Evolutionary conservation across 2,113 vertebrate species (phyloP).

Genomic region (Myrmecobius fasciatus): DNA sequence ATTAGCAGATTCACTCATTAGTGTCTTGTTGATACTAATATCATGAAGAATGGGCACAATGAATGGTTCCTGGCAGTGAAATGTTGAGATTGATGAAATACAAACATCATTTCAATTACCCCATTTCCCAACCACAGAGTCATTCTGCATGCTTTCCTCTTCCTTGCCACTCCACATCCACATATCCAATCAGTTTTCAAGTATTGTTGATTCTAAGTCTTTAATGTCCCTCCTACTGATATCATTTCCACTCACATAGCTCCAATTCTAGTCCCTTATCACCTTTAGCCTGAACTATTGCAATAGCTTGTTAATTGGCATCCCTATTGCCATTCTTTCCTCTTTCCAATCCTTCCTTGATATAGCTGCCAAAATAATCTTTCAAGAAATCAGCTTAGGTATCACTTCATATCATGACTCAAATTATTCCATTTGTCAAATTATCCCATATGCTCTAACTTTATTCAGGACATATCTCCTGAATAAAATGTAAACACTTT

Average conservation of each 20-base stretch:
- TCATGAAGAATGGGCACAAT: not conserved
- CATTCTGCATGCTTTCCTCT: not conserved
- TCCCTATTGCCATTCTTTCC: not conserved
- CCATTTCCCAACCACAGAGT: not conserved
- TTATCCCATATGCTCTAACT: not conserved
- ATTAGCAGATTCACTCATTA: not conserved
- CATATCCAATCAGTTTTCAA: not conserved
- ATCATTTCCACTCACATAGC: not conserved
- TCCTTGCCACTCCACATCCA: not conserved
- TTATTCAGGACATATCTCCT: not conserved
- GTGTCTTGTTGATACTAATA: constrained; percentile 16
- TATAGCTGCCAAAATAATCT: not conserved
- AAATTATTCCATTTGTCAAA: not conserved
- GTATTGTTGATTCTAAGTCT: not conserved
- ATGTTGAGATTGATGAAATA: constrained; percentile 1
- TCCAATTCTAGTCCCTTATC: not conserved
- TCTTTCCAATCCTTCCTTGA: not conserved
- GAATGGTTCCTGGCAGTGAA: not conserved
- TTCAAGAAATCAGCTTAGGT: not conserved
- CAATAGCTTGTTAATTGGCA: not conserved
- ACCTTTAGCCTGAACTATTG: not conserved
- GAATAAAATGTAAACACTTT: not conserved
- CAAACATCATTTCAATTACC: not conserved
- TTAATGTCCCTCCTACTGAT: not conserved
- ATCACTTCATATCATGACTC: not conserved